Base-by-base conservation (phyloP, 2,113 vertebrate genomes). In the Zosterops japonicus region DNA sequence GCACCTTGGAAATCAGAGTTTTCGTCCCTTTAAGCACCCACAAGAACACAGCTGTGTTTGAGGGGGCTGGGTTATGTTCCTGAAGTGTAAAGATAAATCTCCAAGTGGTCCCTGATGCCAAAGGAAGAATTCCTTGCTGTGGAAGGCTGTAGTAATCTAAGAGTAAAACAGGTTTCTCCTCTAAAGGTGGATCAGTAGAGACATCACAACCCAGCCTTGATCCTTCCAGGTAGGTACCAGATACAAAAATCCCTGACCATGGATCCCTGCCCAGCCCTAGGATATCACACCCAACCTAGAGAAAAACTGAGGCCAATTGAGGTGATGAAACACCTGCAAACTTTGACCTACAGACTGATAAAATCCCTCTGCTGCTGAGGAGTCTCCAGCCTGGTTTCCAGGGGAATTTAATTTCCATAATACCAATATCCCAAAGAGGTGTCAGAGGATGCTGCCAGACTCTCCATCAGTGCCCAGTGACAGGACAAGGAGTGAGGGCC, bases 1-100 rank as follows among this genome's bases (percentile, higher is more conserved):
- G 14, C 12, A 5, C 31, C 2, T 2, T 0, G 5, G 53, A n/a
- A 63, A 12, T 47, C 14, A 1, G 4, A 44, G 46, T 5, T 76
- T 47, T 52, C 44, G 46, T 25, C 64, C 39, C 60, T 53, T 78
- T 20, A 4, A 74, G 59, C 60, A 11, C 13, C 2, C 1, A 9
- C 9, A 47, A 46, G 35, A 49, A 53, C 9, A 55, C 21, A 41
- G 57, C 41, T 55, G 24, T 6, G 41, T 11, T 10, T 29, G 41
- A 36, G 20, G 7, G 33, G 11, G 18, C 20, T 22, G 41, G 18
- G 24, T 39, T 31, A 21, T 8, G 31, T 8, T 20, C 35, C 76
- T 2, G 31, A 79, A 57, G 22, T 5, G 16, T 21, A 31, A 49
- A 86, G 72, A 39, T 7, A 27, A 83, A 68, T 20, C 16, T 44